phyloP scores from a whole-genome alignment of 2,113 vertebrate genomes.

The Uropsilus gracilis region DNA sequence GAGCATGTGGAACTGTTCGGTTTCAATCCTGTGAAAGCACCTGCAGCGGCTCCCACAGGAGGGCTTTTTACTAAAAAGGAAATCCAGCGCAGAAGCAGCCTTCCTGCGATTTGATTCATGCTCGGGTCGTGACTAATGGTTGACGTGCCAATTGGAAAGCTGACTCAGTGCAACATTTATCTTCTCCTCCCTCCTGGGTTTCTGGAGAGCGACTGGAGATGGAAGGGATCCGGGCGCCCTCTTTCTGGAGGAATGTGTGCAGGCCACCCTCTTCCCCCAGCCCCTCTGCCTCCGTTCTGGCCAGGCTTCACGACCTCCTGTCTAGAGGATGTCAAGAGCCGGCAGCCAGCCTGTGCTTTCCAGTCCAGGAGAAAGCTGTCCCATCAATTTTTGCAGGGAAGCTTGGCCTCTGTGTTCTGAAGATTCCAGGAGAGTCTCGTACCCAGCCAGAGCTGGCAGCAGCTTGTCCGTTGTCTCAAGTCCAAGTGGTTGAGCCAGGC shows the following conservation, averaged over 20 bases:
- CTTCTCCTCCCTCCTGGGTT: not conserved
- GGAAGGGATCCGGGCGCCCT: not conserved
- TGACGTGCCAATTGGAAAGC: not conserved
- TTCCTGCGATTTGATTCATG: not conserved
- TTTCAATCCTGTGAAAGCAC: not conserved
- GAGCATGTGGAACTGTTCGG: not conserved
- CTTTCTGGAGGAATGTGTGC: not conserved
- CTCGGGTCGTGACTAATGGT: not conserved
- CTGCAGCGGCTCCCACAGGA: not conserved
- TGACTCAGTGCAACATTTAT: not conserved
- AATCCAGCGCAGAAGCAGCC: not conserved
- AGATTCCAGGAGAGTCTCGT: not conserved
- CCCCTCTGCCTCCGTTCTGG: no score
- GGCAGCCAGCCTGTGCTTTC: not conserved
- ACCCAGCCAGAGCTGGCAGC: not conserved
- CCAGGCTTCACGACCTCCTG: accelerated
- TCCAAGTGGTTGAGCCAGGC: not conserved
- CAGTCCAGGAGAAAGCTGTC: not conserved
- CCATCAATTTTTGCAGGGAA: not conserved
- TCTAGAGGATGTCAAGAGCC: not conserved
- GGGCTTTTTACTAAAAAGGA: not conserved
- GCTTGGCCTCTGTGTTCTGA: not conserved
- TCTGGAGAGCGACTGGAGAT: not conserved
- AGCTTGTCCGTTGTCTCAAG: not conserved
- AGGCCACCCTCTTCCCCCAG: not conserved